A percentile compares a stretch with the other conserved stretches of the same genome.
Conservation (phyloP, 2,888 invertebrate species). For the Morinoia aosen region DNA sequence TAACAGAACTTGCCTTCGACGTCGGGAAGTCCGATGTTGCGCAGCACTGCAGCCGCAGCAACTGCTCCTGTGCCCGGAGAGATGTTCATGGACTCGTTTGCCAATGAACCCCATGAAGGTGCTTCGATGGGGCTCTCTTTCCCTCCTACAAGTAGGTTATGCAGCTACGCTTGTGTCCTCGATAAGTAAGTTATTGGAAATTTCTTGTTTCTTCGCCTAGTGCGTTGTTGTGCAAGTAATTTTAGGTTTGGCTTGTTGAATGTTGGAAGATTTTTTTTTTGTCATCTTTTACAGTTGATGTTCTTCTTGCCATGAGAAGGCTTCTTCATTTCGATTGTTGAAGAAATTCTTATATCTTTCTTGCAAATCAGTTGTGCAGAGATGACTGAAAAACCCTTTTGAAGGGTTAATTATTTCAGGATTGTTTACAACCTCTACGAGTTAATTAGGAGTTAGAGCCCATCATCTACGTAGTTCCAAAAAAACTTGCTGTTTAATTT, state of each 20-base stretch:
- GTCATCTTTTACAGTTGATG: no score
- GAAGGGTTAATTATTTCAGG: no score
- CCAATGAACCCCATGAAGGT: constrained; percentile 7
- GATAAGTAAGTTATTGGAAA: neutral
- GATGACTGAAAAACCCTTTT: no score
- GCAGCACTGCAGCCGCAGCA: neutral
- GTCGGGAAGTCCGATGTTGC: neutral
- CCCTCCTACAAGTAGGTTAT: neutral
- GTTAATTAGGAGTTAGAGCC: no score
- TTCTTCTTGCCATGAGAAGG: no score
- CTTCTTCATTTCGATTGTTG: no score
- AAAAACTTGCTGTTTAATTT: no score
- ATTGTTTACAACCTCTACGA: no score
- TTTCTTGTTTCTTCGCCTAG: neutral
- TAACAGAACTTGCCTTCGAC: constrained; percentile 1
- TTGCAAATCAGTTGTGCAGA: no score
- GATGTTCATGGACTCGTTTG: constrained; percentile 41
- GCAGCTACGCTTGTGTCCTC: neutral
- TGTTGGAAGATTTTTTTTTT: no score
- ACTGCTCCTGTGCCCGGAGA: constrained; percentile 26
- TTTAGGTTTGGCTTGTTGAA: neutral
- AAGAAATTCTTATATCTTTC: no score
- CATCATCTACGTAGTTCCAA: no score
- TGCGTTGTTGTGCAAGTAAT: neutral
- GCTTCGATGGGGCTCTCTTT: constrained; percentile 8